Evolutionary conservation across 2,888 invertebrate genomes (phyloP), one percentile per base, ranked within the genome.

Genomic region (Nomada lathburiana): DNA sequence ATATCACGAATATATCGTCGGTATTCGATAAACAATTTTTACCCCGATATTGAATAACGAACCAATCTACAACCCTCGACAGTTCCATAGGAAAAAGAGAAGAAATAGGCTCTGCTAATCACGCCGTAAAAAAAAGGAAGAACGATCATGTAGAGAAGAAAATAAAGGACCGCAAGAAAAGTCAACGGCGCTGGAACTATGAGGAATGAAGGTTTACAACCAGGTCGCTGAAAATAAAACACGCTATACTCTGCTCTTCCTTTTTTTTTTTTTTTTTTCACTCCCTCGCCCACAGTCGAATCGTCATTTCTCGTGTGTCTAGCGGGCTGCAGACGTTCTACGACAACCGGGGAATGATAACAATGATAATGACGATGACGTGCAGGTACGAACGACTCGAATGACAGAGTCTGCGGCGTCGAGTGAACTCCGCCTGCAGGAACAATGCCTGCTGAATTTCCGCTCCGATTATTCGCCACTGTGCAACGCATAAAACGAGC

Each of bases 301-400:
- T 89, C 83, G 87, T 89, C 89, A 89, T 89, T 89, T 87, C 88
- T 89, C 86, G 83, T 81, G 80, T 84, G 85, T 84, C 85, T 87
- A 64, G 79, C 60, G 67, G 74, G 16, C 18, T 36, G 29, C 36
- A 55, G 57, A 59, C 72, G 71, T 36, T 36, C 52, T 68, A 59
- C 67, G 76, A 57, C 18, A 42, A 68, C 59, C 64, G 59, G 29
- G 80, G 72, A 80, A 78, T 75, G 83, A 82, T 76, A 82, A 82
- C 76, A 77, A 78, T 77, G 76, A 86, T 79, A 84, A 84, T 80
- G 77, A 84, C 69, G 81, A 84, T 80, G 83, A 81, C 63, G 65
- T 64, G 69, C 50, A 18, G 72, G n/a, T 60, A 59, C 73, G 79
- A 75, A 68, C 76, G 75, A 62, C 62, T 60, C 73, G 82, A 76